These are phyloP conservation scores for Frankliniella fusca DNA, from an alignment of 2,888 invertebrate species.

Conservation along the genomic window DNA sequence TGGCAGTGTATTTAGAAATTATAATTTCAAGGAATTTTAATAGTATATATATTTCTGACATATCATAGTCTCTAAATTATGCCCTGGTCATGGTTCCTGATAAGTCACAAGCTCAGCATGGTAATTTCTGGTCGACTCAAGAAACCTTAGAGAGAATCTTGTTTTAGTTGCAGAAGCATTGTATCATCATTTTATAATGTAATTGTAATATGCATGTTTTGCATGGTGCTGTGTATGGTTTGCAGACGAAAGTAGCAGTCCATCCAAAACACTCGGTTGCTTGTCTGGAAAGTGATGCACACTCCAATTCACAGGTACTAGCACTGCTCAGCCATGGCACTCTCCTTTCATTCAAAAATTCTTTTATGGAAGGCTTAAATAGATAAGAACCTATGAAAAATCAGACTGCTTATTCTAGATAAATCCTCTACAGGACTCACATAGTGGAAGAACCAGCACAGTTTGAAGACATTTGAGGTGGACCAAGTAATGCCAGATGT, in stretches of 20 bases:
- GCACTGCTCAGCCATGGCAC: constrained; percentile 9
- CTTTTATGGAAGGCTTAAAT: neutral
- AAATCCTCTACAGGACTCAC: neutral
- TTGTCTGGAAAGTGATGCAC: constrained; percentile 9
- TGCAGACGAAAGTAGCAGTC: constrained; percentile 18
- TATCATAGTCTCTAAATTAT: no score
- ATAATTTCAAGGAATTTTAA: no score
- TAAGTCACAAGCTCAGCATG: no score
- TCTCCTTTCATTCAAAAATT: neutral
- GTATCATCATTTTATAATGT: neutral
- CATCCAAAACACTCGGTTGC: constrained; percentile 18
- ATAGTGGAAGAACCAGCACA: constrained; percentile 10
- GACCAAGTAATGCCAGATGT: neutral
- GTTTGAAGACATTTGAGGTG: neutral
- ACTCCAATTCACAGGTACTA: constrained; percentile 9
- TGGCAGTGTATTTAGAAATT: no score
- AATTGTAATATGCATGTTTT: neutral
- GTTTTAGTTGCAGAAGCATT: neutral
- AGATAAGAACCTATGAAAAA: no score
- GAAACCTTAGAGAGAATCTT: neutral
- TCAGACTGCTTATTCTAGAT: no score
- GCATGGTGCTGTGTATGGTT: constrained; percentile 16
- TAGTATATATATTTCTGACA: no score
- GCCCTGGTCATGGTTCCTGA: no score
- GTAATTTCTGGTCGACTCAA: no score